A percentile compares a stretch with the other conserved stretches of the same genome.
These are phyloP conservation scores for Pachyuromys duprasi DNA, from an alignment of 2,797 vertebrate genomes.

Conservation along the genomic window DNA sequence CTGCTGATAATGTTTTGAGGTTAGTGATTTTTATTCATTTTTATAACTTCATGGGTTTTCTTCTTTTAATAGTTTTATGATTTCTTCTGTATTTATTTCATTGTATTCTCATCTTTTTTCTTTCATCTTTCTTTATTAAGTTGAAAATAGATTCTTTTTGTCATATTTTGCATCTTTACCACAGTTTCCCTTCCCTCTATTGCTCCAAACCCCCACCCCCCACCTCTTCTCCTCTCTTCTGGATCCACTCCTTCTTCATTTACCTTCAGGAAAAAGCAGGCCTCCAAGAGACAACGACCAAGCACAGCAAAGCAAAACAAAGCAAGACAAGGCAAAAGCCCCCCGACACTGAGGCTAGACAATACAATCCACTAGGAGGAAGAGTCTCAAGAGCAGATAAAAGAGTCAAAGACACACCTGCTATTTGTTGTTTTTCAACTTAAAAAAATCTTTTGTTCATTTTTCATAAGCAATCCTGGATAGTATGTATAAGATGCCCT, in stretches of 20 bases:
- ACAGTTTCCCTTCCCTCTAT: not conserved
- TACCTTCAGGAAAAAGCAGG: not conserved
- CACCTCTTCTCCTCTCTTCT: too few relatives aligned
- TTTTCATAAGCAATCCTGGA: not conserved
- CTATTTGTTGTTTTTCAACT: not conserved
- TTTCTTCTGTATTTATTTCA: not conserved
- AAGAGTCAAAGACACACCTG: not conserved
- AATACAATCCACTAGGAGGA: not conserved
- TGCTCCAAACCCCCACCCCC: not conserved
- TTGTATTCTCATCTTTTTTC: not conserved
- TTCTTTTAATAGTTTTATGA: not conserved
- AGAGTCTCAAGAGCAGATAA: not conserved
- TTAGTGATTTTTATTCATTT: not conserved
- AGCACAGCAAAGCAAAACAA: not conserved
- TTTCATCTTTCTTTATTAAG: not conserved
- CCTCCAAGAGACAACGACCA: not conserved
- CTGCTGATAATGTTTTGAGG: too few relatives aligned
- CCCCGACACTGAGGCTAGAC: not conserved
- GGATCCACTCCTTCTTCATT: not conserved
- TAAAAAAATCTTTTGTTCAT: not conserved
- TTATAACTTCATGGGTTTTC: not conserved
- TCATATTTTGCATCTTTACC: not conserved
- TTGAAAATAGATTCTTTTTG: not conserved
- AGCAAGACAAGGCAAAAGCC: not conserved
- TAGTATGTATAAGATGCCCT: not conserved